Base-by-base conservation (phyloP, 2,888 invertebrate genomes). In the Amiota minor region DNA sequence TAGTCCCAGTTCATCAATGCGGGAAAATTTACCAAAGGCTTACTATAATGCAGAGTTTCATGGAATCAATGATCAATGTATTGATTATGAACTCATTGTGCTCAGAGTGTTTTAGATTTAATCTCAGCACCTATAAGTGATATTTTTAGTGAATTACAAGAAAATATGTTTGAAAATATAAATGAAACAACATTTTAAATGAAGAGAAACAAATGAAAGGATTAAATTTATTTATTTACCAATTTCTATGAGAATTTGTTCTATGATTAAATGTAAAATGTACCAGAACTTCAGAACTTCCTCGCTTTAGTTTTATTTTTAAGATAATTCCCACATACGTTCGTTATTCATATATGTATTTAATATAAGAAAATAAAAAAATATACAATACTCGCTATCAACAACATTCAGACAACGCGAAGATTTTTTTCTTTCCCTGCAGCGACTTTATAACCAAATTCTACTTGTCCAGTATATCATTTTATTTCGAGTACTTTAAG, bases 131-230 rank as follows among this genome's bases (percentile, higher is more conserved):
- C 4, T 4, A 14, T 61, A 35, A 35, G 45, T n/a, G 45, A 45
- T 62, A 35, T 45, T 14, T 1, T 62, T 45, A n/a, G n/a, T 46
- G 45, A 62, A n/a, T 16, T 62, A 9, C 35, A 12, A 16, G 35
- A 35, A 62, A 62, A 62, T 62, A 62, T 62, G 23, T n/a, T 8
- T 14, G 14, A 3, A 62, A 45, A n/a, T 46, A 62, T 61, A 14
- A 62, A 62, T 1, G n/a, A 16, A 35, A 62, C 11, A 62, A 12
- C 45, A 11, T 18, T 62, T 23, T 11, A 23, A 23, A 3, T 61
- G 20, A 61, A 23, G 12, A 8, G 11, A 62, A 62, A 50, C n/a
- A 9, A 50, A 50, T 14, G 3, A 50, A 50, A 50, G n/a, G 3
- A 50, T 50, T 11, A 50, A 53, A 53, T n/a, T 11, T 14, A 53